A percentile compares a stretch with the other conserved stretches of the same genome.
These are phyloP conservation scores for Tachysurus fulvidraco DNA, from an alignment of 2,113 vertebrate species.

Conservation along the genomic window DNA sequence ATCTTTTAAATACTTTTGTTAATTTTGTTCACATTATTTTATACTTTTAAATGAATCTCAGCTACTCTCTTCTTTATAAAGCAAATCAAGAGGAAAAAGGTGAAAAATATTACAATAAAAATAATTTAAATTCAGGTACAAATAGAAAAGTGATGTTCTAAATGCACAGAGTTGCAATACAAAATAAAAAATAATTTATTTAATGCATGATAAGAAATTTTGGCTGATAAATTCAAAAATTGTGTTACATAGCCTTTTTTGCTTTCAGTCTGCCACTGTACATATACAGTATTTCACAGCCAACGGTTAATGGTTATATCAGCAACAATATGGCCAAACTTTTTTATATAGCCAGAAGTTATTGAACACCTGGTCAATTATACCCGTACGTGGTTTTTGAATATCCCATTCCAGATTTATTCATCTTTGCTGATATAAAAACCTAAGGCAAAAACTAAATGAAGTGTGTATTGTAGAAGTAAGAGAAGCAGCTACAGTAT, in stretches of 20 bases:
- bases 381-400: background rate
- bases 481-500: too few relatives aligned
- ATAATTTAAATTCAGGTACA: background rate
- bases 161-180: background rate
- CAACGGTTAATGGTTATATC: background rate
- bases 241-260: background rate
- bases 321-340: background rate
- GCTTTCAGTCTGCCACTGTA: background rate
- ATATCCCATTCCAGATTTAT: background rate
- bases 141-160: background rate
- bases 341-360: background rate
- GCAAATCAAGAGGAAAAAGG: background rate
- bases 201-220: background rate
- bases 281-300: background rate
- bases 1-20: background rate
- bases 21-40: background rate
- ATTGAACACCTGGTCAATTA: background rate
- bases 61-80: background rate
- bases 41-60: background rate
- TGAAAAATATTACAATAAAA: too few relatives aligned
- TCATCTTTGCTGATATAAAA: background rate
- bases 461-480: background rate
- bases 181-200: background rate
- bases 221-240: background rate
- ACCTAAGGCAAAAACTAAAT: background rate